Evolutionary conservation across 1,140 invertebrate genomes (phyloP).

Genomic region (Plodia interpunctella): DNA sequence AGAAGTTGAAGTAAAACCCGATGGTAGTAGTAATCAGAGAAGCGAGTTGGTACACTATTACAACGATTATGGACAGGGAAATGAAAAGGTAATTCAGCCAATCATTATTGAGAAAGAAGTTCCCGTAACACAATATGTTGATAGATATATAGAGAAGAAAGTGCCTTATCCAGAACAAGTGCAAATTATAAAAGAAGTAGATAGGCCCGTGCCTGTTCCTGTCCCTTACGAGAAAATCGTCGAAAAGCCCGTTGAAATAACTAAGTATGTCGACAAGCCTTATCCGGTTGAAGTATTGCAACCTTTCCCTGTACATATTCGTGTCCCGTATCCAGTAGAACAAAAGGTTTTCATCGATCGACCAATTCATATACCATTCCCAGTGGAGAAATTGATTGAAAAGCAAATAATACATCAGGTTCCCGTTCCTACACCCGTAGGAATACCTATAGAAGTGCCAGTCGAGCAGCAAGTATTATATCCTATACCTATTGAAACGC

Average conservation of each 20-base stretch:
- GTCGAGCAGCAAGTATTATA: conserved; percentile 62
- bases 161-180: conserved; percentile 75
- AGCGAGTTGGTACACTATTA: conserved; percentile 33
- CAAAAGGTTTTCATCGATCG: conserved; percentile 73
- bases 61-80: conserved; percentile 29
- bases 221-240: conserved; percentile 74
- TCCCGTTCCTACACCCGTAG: conserved; percentile 58
- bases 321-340: conserved; percentile 76
- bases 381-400: conserved; percentile 76
- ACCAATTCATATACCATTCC: conserved; percentile 77
- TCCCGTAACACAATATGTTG: conserved; percentile 73
- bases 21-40: conserved; percentile 30
- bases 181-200: conserved; percentile 70
- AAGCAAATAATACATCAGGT: conserved; percentile 60
- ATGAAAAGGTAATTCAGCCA: conserved; percentile 55
- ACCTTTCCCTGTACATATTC: conserved; percentile 72
- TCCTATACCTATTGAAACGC: conserved; percentile 65
- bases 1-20: conserved; percentile 40
- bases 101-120: conserved; percentile 77
- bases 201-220: conserved; percentile 73
- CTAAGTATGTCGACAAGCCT: conserved; percentile 70
- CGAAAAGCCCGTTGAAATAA: conserved; percentile 73
- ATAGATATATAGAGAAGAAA: conserved; percentile 76
- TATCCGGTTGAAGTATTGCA: conserved; percentile 69
- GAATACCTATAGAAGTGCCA: conserved; percentile 50